phyloP scores from a whole-genome alignment of 1,140 invertebrate species.

The Aphaenogaster floridana region DNA sequence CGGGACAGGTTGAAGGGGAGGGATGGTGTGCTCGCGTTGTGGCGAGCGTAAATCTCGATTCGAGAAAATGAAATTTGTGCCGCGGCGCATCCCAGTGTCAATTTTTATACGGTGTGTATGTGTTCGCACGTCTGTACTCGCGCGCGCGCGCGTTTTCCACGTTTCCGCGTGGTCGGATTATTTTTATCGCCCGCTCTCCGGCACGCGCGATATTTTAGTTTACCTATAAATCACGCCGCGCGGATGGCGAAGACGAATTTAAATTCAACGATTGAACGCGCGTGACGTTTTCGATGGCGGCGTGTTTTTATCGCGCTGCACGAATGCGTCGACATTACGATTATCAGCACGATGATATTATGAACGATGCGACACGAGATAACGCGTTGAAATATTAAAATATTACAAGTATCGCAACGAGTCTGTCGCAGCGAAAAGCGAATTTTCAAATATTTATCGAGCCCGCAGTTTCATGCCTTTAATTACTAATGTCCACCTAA shows the following conservation, averaged over 20 bases:
- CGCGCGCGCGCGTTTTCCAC: constrained; percentile 20
- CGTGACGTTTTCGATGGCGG: constrained; percentile 46
- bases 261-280: constrained; percentile 44
- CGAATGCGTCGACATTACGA: constrained; percentile 17
- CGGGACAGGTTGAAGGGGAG: background rate
- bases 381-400: constrained; percentile 13
- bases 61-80: constrained; percentile 51
- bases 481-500: background rate
- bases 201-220: constrained; percentile 58
- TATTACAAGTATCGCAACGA: constrained; percentile 3
- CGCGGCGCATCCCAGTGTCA: constrained; percentile 40
- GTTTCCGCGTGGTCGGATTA: constrained; percentile 48
- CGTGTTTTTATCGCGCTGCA: constrained; percentile 36
- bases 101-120: background rate
- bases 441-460: background rate
- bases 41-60: constrained; percentile 51
- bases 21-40: constrained; percentile 37
- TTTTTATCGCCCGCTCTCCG: constrained; percentile 48
- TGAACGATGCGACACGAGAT: constrained; percentile 12
- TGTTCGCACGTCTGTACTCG: background rate
- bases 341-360: constrained; percentile 13
- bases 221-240: constrained; percentile 40
- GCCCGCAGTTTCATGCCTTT: background rate
- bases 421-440: background rate
- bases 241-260: constrained; percentile 53